Evolutionary conservation across 1,140 invertebrate species (phyloP).

Genomic region (Pissodes strobi): DNA sequence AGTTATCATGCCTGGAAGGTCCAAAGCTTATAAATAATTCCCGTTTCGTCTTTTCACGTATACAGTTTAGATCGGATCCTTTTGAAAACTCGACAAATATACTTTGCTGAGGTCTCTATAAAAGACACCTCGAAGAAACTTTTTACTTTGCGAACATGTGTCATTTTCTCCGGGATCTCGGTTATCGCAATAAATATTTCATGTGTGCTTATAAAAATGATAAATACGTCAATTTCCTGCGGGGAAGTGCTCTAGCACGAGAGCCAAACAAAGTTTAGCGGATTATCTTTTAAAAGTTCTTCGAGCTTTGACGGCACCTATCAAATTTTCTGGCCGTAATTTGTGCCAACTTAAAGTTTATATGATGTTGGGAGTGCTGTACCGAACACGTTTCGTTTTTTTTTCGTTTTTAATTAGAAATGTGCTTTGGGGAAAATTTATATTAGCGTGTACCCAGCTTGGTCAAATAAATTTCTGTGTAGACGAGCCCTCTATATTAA

Average conservation of each 20-base stretch:
- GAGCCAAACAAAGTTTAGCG: conserved; percentile 22
- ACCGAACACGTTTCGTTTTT: conserved; percentile 8
- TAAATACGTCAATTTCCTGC: conserved; percentile 36
- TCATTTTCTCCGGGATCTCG: conserved; percentile 25
- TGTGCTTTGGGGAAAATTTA: too few relatives aligned
- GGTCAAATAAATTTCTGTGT: too few relatives aligned
- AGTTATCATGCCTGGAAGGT: too few relatives aligned
- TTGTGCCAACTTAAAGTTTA: conserved; percentile 17
- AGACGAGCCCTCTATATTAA: too few relatives aligned
- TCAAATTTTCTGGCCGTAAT: conserved; percentile 24
- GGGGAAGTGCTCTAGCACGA: conserved; percentile 1
- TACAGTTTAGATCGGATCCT: conserved; percentile 12
- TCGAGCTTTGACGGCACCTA: conserved; percentile 22
- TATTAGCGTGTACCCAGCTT: too few relatives aligned
- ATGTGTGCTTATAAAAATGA: conserved; percentile 34
- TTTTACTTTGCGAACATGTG: conserved; percentile 31
- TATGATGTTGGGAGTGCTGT: conserved; percentile 2
- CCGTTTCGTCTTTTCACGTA: background rate
- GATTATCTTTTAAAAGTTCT: conserved; percentile 35
- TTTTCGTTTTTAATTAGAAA: background rate
- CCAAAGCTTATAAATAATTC: too few relatives aligned
- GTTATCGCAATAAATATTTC: conserved; percentile 37
- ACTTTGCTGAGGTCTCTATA: conserved; percentile 18
- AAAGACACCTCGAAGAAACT: conserved; percentile 19
- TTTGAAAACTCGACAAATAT: conserved; percentile 19